Evolutionary conservation across 2,888 invertebrate genomes (phyloP), one percentile per base, ranked within the genome.

Genomic region (Tenthredo scrophulariae): DNA sequence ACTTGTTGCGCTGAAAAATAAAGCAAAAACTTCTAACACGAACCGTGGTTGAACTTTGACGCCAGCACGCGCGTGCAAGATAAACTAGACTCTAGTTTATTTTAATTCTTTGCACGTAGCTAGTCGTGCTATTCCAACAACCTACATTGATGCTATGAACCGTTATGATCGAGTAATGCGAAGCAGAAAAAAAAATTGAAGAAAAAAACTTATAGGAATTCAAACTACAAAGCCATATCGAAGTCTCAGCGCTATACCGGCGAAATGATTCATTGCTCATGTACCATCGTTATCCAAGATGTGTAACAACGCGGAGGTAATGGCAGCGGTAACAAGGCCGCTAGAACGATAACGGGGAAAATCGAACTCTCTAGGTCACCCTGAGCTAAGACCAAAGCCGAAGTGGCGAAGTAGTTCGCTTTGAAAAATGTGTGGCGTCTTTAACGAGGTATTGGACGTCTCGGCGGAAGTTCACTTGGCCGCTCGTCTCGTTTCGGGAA

Each of bases 401-500:
- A 58, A 62, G 40, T 62, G n/a, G 62, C 40, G 80, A 62, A 62
- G 40, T 29, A 50, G 58, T 58, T 62, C 80, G 58, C 58, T 37
- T 58, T 58, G 80, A 80, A 80, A 80, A 80, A 80, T 80, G 80
- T 22, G 26, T 40, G 80, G 37, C 29, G 80, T 62, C 80, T 80
- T 80, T 80, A 80, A 80, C 80, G 58, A 80, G 80, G 58, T 80
- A 62, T 80, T 62, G 80, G 80, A 80, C 58, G 80, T 62, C 62
- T 80, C 15, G 80, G 58, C 80, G 80, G 80, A 80, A 62, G 80
- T 80, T 80, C 80, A 80, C 37, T 80, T 80, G 80, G 80, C 80
- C 80, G 80, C 37, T 62, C 40, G 89, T 91, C 90, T 88, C 88
- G 89, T 89, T 90, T 89, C 89, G 89, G 88, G 88, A 91, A 91